phyloP scores from a whole-genome alignment of 2,113 vertebrate species.

The Asarcornis scutulata region DNA sequence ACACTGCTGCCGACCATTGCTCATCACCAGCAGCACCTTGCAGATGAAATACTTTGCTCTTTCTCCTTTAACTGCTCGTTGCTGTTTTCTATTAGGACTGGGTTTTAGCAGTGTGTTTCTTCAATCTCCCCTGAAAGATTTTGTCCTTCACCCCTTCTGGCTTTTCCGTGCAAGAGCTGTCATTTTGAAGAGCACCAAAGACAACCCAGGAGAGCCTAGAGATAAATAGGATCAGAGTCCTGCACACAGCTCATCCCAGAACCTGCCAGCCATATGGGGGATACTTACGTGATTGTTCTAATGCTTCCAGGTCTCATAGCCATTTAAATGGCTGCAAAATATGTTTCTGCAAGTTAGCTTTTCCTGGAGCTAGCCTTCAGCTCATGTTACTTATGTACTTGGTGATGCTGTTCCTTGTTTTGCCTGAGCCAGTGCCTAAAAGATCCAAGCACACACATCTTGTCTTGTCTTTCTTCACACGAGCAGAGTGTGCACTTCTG shows the following conservation, averaged over 20 bases:
- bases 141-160: not conserved
- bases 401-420: not conserved
- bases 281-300: not conserved
- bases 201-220: not conserved
- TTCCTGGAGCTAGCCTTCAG: not conserved
- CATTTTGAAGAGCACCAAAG: not conserved
- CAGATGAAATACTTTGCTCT: fast-evolving
- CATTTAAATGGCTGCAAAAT: not conserved
- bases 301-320: not conserved
- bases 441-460: fast-evolving
- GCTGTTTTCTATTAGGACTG: not conserved
- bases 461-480: not conserved
- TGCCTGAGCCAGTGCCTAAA: not conserved
- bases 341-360: not conserved
- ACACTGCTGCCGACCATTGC: not conserved
- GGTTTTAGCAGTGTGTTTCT: not conserved
- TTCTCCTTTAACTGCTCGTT: not conserved
- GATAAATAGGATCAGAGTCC: not conserved
- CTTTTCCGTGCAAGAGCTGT: not conserved
- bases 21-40: not conserved
- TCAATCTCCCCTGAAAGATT: not conserved
- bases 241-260: not conserved
- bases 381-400: not conserved
- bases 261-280: not conserved
- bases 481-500: fast-evolving